Percentiles rank a stretch among this genome's conserved stretches.
phyloP scores from a whole-genome alignment of 2,113 vertebrate species.

The Larimichthys polyactis region DNA sequence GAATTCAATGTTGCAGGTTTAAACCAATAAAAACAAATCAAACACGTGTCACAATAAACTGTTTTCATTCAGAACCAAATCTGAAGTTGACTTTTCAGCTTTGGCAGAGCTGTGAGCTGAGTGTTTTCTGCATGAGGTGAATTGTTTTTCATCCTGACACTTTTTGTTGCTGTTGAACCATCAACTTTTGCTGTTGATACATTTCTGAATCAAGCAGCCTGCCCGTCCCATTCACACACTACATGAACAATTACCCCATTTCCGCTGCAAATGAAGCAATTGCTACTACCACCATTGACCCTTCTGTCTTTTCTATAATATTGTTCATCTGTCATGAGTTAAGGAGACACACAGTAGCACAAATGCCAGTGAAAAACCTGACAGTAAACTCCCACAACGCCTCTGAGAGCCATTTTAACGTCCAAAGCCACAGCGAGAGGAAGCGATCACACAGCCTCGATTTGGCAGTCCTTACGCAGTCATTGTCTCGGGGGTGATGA shows the following conservation, averaged over 20 bases:
- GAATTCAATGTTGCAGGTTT: background rate
- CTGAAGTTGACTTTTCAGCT: background rate
- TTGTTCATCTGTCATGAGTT: slow-evolving; percentile 63
- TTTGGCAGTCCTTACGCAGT: slow-evolving; percentile 69
- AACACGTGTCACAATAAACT: background rate
- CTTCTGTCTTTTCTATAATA: slow-evolving; percentile 45
- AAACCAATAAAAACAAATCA: background rate
- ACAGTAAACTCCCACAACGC: slow-evolving; percentile 55
- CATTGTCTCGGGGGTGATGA: slow-evolving; percentile 77
- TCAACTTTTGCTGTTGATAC: background rate
- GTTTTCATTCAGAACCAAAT: too few relatives aligned
- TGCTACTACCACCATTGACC: slow-evolving; percentile 24
- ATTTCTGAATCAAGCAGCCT: slow-evolving; percentile 9
- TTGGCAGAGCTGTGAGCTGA: background rate
- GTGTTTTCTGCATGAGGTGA: background rate
- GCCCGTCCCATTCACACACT: background rate
- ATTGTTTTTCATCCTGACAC: background rate
- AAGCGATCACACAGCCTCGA: slow-evolving; percentile 62
- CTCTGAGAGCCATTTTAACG: slow-evolving; percentile 53
- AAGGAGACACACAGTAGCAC: slow-evolving; percentile 43
- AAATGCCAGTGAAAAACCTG: slow-evolving; percentile 55
- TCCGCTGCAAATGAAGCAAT: slow-evolving; percentile 44
- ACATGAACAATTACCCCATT: slow-evolving; percentile 26
- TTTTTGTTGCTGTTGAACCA: slow-evolving; percentile 25
- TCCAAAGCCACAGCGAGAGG: slow-evolving; percentile 60